Evolutionary conservation across 1,140 invertebrate species (phyloP).

Genomic region (Lysiphlebus fabarum): DNA sequence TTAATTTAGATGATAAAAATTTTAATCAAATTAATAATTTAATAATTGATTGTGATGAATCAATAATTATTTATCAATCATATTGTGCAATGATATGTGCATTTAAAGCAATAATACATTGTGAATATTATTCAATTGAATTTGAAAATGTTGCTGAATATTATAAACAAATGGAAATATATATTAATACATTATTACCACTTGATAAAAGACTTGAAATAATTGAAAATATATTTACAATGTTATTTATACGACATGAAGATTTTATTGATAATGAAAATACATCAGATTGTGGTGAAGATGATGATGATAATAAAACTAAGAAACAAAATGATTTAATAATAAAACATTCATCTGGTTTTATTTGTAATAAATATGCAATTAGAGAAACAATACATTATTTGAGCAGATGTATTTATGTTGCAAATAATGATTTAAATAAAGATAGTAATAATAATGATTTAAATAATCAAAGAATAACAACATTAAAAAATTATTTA

Average conservation of each 20-base stretch:
- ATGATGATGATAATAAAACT: slow-evolving; percentile 27
- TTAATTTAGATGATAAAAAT: slow-evolving; percentile 38
- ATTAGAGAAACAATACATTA: slow-evolving; percentile 35
- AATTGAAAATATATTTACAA: slow-evolving; percentile 43
- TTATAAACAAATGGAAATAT: slow-evolving; percentile 31
- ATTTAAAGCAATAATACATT: slow-evolving; percentile 39
- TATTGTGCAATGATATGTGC: slow-evolving; percentile 37
- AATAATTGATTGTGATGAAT: slow-evolving; percentile 28
- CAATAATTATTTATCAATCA: slow-evolving; percentile 32
- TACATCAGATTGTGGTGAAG: slow-evolving; percentile 26
- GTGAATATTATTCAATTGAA: slow-evolving; percentile 32
- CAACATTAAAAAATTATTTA: slow-evolving; percentile 27
- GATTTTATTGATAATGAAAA: slow-evolving; percentile 33
- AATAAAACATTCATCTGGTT: slow-evolving; percentile 25
- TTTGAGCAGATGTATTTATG: slow-evolving; percentile 31
- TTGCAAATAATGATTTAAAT: slow-evolving; percentile 25
- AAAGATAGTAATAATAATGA: slow-evolving; percentile 25
- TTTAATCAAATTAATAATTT: slow-evolving; percentile 33
- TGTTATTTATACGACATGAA: slow-evolving; percentile 42
- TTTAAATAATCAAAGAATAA: slow-evolving; percentile 28
- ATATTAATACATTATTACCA: slow-evolving; percentile 33
- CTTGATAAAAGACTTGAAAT: slow-evolving; percentile 35
- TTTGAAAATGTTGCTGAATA: slow-evolving; percentile 25
- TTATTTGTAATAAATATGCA: slow-evolving; percentile 43
- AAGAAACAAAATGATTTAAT: slow-evolving; percentile 18